Evolutionary conservation across 2,888 invertebrate genomes (phyloP).

Genomic region (Eumacrocentrus americanus): DNA sequence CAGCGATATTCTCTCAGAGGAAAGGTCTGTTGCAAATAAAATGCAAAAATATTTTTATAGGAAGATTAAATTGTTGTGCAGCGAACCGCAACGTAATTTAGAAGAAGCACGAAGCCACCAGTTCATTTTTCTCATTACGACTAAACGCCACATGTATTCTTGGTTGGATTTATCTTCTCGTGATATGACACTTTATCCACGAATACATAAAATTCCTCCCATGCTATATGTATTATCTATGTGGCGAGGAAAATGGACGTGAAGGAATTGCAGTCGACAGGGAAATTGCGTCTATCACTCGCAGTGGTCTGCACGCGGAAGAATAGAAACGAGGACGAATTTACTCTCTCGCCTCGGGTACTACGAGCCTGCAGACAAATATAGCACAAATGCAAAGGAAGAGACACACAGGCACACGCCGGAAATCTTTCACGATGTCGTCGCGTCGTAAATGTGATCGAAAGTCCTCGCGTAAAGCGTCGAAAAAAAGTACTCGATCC

Average conservation of each 20-base stretch:
- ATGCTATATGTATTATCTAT: background rate
- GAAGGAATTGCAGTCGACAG: constrained; percentile 20
- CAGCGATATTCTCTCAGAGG: too few relatives aligned
- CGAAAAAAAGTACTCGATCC: background rate
- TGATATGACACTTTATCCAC: background rate
- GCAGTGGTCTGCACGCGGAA: background rate
- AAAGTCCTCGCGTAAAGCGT: constrained; percentile 10
- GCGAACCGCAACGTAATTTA: constrained; percentile 8
- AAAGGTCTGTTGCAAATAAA: background rate
- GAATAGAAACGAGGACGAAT: constrained; percentile 25
- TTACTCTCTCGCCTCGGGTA: too few relatives aligned
- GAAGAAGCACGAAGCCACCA: background rate
- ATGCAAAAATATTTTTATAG: constrained; percentile 1
- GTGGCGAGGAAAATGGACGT: constrained; percentile 16
- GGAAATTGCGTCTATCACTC: constrained; percentile 7
- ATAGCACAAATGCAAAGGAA: background rate
- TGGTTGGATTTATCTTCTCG: background rate
- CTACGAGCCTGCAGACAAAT: too few relatives aligned
- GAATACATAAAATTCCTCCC: background rate
- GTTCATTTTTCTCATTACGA: constrained; percentile 6
- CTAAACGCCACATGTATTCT: background rate
- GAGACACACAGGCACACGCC: background rate
- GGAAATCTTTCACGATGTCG: constrained; percentile 30
- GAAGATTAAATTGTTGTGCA: constrained; percentile 4
- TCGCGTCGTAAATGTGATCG: constrained; percentile 26